Evolutionary conservation across 2,888 invertebrate species (phyloP).

Genomic region (Drosophila mercatorum): DNA sequence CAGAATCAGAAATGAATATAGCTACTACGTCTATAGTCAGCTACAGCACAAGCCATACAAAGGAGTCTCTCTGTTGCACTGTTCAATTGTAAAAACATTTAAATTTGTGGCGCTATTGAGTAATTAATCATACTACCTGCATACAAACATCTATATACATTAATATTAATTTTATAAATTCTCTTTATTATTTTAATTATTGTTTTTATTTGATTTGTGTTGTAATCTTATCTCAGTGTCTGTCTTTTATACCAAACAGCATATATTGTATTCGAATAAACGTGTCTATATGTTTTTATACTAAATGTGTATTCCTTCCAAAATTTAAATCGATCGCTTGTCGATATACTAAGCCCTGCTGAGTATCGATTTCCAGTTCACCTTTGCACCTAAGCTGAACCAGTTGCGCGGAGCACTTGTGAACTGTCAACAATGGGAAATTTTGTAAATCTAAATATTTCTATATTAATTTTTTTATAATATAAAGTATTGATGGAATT

Average conservation of each 20-base stretch:
- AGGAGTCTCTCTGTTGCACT: conserved; percentile 63
- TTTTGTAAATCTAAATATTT: background rate
- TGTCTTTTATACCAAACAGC: conserved; percentile 63
- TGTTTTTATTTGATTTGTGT: conserved; percentile 22
- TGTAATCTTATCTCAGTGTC: conserved; percentile 49
- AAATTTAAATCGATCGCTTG: background rate
- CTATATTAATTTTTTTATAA: background rate
- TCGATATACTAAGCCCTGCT: background rate
- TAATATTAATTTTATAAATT: conserved; percentile 6
- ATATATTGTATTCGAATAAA: conserved; percentile 71
- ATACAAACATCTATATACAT: conserved; percentile 9
- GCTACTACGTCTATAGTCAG: conserved; percentile 3
- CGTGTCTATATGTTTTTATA: conserved; percentile 65
- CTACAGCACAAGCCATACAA: conserved; percentile 37
- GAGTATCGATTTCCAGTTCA: background rate
- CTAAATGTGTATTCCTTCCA: conserved; percentile 2
- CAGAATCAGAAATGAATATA: conserved; percentile 20
- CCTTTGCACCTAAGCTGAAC: background rate
- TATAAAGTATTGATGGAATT: background rate
- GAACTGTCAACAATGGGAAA: background rate
- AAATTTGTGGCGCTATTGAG: conserved; percentile 31
- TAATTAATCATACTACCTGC: conserved; percentile 30
- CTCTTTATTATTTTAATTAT: conserved; percentile 12
- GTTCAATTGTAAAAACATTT: conserved; percentile 33
- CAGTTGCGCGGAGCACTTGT: background rate